Conservation (phyloP, 2,113 vertebrate species). For the Oncorhynchus mykiss region DNA sequence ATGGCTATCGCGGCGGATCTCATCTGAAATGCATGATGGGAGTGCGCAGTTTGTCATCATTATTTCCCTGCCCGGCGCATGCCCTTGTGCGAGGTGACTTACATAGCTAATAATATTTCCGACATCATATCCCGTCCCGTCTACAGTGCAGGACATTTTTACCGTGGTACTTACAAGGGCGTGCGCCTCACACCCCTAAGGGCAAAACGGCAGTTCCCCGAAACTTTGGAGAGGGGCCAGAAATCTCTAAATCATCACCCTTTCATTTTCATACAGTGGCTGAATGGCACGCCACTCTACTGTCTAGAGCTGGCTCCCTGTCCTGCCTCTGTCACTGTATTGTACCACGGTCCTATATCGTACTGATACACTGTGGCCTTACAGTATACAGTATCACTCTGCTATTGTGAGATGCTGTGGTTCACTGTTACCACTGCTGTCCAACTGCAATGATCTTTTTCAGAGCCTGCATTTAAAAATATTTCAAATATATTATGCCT, state of each 20-base stretch:
- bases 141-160: background rate
- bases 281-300: no score
- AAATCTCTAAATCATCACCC: slow-evolving; percentile 12
- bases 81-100: slow-evolving; percentile 55
- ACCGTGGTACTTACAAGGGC: background rate
- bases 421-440: no score
- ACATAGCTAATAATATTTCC: slow-evolving; percentile 46
- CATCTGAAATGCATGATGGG: slow-evolving; percentile 47
- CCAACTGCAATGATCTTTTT: no score
- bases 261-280: background rate
- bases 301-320: no score
- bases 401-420: no score
- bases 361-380: no score
- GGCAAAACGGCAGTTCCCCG: background rate
- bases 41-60: slow-evolving; percentile 55
- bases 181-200: background rate
- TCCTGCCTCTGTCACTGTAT: no score
- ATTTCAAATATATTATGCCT: no score
- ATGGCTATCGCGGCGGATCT: slow-evolving; percentile 13
- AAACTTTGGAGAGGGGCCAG: slow-evolving; percentile 37
- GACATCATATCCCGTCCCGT: slow-evolving; percentile 21
- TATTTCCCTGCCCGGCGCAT: slow-evolving; percentile 32
- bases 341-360: no score
- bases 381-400: no score
- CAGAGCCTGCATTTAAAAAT: no score